Conservation (phyloP, 2,113 vertebrate genomes). For the Cariama cristata region DNA sequence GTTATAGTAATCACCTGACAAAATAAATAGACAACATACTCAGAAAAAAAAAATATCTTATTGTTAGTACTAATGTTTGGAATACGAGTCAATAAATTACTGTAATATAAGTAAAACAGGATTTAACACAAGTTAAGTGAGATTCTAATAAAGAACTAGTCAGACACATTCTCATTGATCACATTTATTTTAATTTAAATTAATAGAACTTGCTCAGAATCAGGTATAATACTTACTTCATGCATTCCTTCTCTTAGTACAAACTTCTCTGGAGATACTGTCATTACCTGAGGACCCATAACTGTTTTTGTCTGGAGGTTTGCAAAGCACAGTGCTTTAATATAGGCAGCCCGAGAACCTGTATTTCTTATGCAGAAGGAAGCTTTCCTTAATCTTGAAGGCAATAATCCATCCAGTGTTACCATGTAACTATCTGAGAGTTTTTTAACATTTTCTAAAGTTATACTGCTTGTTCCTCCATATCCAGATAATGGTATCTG, state of each 20-base stretch:
- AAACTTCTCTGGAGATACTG: constrained; percentile 91
- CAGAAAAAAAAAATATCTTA: neutral
- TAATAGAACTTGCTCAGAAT: neutral
- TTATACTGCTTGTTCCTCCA: constrained; percentile 92
- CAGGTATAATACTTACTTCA: constrained; percentile 79
- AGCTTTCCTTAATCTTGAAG: constrained; percentile 78
- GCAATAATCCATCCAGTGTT: constrained; percentile 72
- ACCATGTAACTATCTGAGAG: constrained; percentile 85
- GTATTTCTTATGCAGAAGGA: constrained; percentile 87
- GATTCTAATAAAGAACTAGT: neutral
- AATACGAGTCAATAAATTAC: neutral
- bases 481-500: constrained; percentile 96
- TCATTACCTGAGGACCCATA: constrained; percentile 81
- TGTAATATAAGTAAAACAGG: neutral
- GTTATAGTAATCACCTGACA: constrained; percentile 87
- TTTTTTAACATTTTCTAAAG: constrained; percentile 90
- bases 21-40: neutral
- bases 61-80: neutral
- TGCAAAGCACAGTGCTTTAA: constrained; percentile 87
- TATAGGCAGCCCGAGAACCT: constrained; percentile 90
- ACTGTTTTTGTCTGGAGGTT: constrained; percentile 74
- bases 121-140: neutral
- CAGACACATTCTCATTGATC: neutral
- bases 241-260: constrained; percentile 88
- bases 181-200: neutral